Evolutionary conservation across 2,888 invertebrate genomes (phyloP).

Genomic region (Chrysolina oricalcia): DNA sequence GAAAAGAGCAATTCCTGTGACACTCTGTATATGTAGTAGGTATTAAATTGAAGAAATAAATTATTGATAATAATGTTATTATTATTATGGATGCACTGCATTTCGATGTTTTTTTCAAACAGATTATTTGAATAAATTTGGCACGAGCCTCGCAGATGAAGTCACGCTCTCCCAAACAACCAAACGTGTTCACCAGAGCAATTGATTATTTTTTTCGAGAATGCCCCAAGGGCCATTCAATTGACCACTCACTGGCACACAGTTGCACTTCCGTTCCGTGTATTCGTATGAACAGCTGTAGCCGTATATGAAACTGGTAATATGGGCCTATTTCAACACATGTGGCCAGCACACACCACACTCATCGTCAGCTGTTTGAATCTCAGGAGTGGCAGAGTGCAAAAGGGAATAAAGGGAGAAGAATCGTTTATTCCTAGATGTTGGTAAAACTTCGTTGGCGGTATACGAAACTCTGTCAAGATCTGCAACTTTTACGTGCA

Average conservation of each 20-base stretch:
- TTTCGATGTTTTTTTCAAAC: no score
- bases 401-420: slow-evolving; percentile 4
- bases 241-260: slow-evolving; percentile 1
- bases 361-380: slow-evolving; percentile 28
- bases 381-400: slow-evolving; percentile 13
- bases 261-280: slow-evolving; percentile 24
- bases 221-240: not conserved
- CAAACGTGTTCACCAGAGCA: not conserved
- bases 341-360: slow-evolving; percentile 16
- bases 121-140: no score
- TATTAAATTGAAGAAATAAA: no score
- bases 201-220: not conserved
- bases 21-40: no score
- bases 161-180: not conserved
- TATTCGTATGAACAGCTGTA: slow-evolving; percentile 30
- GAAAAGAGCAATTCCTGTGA: no score
- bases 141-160: no score
- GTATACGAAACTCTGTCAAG: slow-evolving; percentile 7
- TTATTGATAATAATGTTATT: no score
- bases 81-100: no score
- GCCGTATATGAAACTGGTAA: slow-evolving; percentile 17
- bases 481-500: not conserved
- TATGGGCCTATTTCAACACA: slow-evolving; percentile 24
- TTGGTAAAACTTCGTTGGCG: not conserved
- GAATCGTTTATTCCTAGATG: not conserved